Evolutionary conservation across 2,113 vertebrate genomes (phyloP), one percentile per base, ranked within the genome.

Genomic region (Hiodon tergisus): DNA sequence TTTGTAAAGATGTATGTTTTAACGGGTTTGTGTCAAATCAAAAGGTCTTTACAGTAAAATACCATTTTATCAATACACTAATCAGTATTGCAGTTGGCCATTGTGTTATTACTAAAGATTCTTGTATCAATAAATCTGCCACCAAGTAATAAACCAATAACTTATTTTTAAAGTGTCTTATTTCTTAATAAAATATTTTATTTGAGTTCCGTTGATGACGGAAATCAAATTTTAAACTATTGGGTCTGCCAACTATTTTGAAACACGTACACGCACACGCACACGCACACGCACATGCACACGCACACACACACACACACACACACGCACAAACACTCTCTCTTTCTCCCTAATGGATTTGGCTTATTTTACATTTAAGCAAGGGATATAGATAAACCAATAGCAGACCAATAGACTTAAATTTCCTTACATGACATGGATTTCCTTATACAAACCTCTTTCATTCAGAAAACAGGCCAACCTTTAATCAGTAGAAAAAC

Each of bases 31-130:
- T 79, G 81, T 85, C 86, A 85, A 85, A 86, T 87, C 87, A 84
- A 88, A 86, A 88, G 85, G 86, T 83, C 87, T 88, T 85, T 90
- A 86, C 86, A 85, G 83, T 89, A 88, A 91, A 92, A 90, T 90
- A 90, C 90, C 84, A 89, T 85, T 88, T 88, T 85, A 90, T 92
- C 90, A 91, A 92, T 91, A 89, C 76, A 74, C 74, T 81, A 83
- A 91, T 92, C 90, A 85, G 91, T 91, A 89, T 82, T 84, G 86
- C 86, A 88, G 84, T 80, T 78, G 83, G 81, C 77, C 58, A 71
- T 83, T 78, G 84, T 85, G 83, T 91, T 89, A 91, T 91, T 89
- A 90, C 90, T 88, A 88, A 78, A 83, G 85, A 78, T 85, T 84
- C 85, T 84, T 77, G 77, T 90, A 87, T 92, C 87, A 89, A 91